Conservation (phyloP, 2,888 invertebrate genomes). For the Dryadula phaetusa region DNA sequence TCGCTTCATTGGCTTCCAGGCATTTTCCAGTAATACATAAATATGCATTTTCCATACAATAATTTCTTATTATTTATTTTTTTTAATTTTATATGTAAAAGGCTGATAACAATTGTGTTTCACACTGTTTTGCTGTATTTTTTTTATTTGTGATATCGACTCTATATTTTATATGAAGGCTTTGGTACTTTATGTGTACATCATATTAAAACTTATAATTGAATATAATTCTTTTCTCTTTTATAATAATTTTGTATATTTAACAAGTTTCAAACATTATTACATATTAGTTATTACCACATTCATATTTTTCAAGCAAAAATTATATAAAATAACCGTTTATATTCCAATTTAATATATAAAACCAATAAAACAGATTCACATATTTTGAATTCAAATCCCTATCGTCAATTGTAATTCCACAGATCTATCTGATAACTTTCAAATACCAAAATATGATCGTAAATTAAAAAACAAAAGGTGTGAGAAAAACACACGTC, state of each 20-base stretch:
- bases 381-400: not conserved
- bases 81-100: conserved; percentile 12
- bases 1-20: conserved; percentile 30
- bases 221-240: no score
- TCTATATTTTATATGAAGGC: no score
- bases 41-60: conserved; percentile 11
- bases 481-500: conserved; percentile 22
- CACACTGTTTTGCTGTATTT: not conserved
- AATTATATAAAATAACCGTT: no score
- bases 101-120: not conserved
- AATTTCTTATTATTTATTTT: conserved; percentile 1
- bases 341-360: no score
- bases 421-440: not conserved
- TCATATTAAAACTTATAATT: no score
- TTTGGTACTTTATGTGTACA: no score
- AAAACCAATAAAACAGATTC: not conserved
- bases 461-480: conserved; percentile 24
- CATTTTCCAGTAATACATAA: conserved; percentile 24
- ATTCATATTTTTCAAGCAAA: no score
- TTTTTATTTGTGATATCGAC: not conserved
- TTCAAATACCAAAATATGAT: not conserved
- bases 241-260: no score
- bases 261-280: no score
- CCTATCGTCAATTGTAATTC: not conserved
- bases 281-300: no score